phyloP scores from a whole-genome alignment of 2,113 vertebrate genomes.

The Halcyon malimbica region DNA sequence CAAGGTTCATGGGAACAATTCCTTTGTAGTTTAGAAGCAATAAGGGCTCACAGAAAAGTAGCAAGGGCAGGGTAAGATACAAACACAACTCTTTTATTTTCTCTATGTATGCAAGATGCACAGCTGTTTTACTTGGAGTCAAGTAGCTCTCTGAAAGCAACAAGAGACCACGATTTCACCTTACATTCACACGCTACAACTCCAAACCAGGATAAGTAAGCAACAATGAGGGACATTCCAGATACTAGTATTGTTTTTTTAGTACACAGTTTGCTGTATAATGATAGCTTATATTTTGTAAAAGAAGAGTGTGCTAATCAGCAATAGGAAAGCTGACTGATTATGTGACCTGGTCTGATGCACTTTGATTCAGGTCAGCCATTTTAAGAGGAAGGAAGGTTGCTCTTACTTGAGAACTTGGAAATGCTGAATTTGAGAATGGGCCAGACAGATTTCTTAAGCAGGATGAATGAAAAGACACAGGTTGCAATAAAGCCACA shows the following conservation, averaged over 20 bases:
- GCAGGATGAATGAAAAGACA: background rate
- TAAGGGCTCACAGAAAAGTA: background rate
- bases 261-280: background rate
- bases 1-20: background rate
- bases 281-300: background rate
- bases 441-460: background rate
- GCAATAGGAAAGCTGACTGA: background rate
- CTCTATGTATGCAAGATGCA: background rate
- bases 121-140: background rate
- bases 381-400: background rate
- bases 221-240: background rate
- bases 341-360: background rate
- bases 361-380: background rate
- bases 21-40: background rate
- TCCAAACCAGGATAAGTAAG: background rate
- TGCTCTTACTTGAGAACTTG: background rate
- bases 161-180: background rate
- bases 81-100: background rate
- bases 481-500: background rate
- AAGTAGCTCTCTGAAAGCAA: background rate
- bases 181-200: background rate
- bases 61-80: background rate
- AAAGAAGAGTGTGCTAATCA: background rate
- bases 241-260: background rate
- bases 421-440: background rate